Evolutionary conservation across 1,140 invertebrate genomes (phyloP), one percentile per base, ranked within the genome.

Genomic region (Drosophila biarmipes): DNA sequence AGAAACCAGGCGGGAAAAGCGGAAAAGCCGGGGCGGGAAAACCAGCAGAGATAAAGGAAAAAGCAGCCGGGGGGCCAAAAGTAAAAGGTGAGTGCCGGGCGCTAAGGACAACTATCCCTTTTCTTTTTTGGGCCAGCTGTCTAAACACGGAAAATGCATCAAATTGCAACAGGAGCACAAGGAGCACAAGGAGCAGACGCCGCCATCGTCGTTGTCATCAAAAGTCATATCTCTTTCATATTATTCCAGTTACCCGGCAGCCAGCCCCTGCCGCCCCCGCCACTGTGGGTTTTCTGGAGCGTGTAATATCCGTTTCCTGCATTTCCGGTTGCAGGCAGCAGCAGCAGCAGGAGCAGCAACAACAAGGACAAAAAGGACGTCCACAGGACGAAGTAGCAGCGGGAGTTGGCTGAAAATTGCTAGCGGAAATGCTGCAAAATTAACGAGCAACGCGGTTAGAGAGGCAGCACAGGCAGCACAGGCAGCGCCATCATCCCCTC

Each of bases 271-370:
- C 24, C 24, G 24, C 24, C 43, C 12, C 15, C 29, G 10, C 38
- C 38, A 29, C 53, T 80, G 58, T 81, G 75, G 84, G 79, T 67
- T 87, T 87, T 87, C 75, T 87, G 85, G 85, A 87, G 84, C 84
- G 84, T 87, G 84, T 87, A 87, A 87, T 87, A 87, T 87, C 84
- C 84, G 84, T 87, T 87, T 87, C 84, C 84, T 87, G 84, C 84
- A 87, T 87, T 87, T 87, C 84, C 82, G 82, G 82, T 87, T 87
- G 75, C 52, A 87, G 69, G 74, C 76, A 43, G 29, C 68, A 19
- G 54, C 55, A 45, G 14, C 53, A 51, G 38, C 27, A 63, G 43
- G 37, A 42, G 15, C 61, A 35, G 31, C 54, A 34, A 15, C 11
- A 43, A 11, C 8, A 24, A 34, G 8, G 15, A 17, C 29, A 8